phyloP scores from a whole-genome alignment of 2,797 vertebrate species.

The Paratrypauchen microcephalus region DNA sequence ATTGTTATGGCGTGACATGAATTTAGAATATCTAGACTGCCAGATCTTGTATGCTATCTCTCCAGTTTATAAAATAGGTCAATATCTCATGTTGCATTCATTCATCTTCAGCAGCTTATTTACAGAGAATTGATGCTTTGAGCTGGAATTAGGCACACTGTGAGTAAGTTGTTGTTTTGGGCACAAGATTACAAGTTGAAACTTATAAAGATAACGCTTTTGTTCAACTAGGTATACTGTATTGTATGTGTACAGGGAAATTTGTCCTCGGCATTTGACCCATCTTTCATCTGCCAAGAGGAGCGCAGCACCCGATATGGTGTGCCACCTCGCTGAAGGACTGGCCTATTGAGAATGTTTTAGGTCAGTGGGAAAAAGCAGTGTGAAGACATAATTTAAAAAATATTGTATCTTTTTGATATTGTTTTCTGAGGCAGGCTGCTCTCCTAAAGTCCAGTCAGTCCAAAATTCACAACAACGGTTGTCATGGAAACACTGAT shows the following conservation, averaged over 20 bases:
- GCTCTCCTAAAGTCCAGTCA: conserved; percentile 25
- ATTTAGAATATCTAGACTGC: conserved; percentile 31
- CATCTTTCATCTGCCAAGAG: neutral
- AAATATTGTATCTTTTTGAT: neutral
- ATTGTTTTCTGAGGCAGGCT: conserved; percentile 2
- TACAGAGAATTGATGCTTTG: neutral
- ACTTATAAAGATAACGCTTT: neutral
- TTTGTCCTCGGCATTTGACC: neutral
- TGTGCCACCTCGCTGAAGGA: neutral
- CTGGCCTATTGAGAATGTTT: neutral
- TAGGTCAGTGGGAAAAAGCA: neutral
- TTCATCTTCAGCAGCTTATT: neutral
- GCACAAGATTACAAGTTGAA: neutral
- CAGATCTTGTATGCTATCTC: conserved; percentile 13
- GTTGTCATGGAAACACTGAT: conserved; percentile 50
- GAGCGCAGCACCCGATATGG: neutral
- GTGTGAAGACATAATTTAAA: neutral
- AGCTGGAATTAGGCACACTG: neutral
- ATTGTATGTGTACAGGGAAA: neutral
- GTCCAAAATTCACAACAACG: conserved; percentile 22
- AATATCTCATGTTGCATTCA: neutral
- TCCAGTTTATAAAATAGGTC: neutral
- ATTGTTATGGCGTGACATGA: conserved; percentile 19
- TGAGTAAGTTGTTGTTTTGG: neutral
- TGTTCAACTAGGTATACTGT: too few species aligned